Percentiles rank a stretch among this genome's conserved stretches.
These are phyloP conservation scores for Tiliqua scincoides DNA, from an alignment of 2,113 vertebrate species.

Conservation along the genomic window DNA sequence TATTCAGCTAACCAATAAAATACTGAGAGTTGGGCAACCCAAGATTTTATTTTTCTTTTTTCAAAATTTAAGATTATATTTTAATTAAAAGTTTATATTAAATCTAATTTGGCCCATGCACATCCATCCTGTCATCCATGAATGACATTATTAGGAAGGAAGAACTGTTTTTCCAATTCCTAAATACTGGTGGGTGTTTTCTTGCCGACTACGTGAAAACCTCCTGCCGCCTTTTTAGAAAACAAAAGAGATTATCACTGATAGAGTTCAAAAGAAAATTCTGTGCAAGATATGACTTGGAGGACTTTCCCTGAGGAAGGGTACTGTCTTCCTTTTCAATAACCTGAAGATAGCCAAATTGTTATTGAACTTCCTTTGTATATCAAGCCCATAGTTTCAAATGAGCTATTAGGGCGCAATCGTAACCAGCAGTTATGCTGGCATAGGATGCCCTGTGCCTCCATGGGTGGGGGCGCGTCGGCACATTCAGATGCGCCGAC, in stretches of 20 bases:
- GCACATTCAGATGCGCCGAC: neutral
- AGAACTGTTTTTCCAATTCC: constrained; percentile 20
- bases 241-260: neutral
- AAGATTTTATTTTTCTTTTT: neutral
- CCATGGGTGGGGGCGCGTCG: no score
- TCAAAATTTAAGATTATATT: neutral
- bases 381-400: neutral
- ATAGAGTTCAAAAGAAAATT: neutral
- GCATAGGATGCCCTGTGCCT: no score
- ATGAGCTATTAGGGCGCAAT: neutral
- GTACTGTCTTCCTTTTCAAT: neutral
- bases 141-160: constrained; percentile 33
- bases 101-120: neutral
- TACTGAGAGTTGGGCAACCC: neutral
- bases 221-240: constrained; percentile 19
- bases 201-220: constrained; percentile 35
- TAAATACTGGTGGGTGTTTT: constrained; percentile 2
- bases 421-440: no score
- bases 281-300: neutral
- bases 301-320: constrained; percentile 7
- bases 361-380: neutral
- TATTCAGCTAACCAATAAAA: neutral
- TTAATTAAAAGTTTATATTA: no score
- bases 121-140: neutral
- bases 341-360: neutral